Evolutionary conservation across 2,113 vertebrate species (phyloP).

Genomic region (Syngnathus scovelli): DNA sequence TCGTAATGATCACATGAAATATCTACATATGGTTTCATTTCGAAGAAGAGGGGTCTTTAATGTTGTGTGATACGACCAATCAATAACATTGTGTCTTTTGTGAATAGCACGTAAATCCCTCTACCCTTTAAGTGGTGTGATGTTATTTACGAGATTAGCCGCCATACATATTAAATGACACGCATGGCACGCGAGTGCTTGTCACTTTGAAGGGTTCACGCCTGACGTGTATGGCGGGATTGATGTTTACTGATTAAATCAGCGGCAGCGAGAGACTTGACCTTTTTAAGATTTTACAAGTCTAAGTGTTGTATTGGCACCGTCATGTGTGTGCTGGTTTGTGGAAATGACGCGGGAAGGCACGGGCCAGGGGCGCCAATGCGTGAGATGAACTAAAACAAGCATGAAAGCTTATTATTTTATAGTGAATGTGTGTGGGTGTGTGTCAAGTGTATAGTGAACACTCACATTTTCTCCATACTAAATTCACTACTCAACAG

Average conservation of each 20-base stretch:
- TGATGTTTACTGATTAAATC: constrained; percentile 62
- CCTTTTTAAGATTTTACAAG: constrained; percentile 61
- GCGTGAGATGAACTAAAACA: constrained; percentile 34
- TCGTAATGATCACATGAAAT: neutral
- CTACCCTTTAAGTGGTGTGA: neutral
- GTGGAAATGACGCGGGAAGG: constrained; percentile 24
- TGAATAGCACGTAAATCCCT: neutral
- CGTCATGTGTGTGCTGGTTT: constrained; percentile 39
- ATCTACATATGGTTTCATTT: neutral
- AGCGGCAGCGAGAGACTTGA: constrained; percentile 51
- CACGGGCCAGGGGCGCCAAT: constrained; percentile 12
- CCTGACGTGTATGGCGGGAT: constrained; percentile 18
- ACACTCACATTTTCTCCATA: constrained; percentile 8
- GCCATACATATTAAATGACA: constrained; percentile 17
- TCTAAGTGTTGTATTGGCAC: constrained; percentile 49
- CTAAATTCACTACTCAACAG: constrained; percentile 61
- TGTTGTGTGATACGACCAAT: neutral
- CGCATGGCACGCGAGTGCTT: neutral
- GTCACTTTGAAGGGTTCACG: constrained; percentile 15
- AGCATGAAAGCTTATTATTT: constrained; percentile 27
- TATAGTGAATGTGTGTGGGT: neutral
- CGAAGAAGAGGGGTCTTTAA: neutral
- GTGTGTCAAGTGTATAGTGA: neutral
- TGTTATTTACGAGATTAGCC: constrained; percentile 12
- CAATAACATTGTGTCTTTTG: neutral